Percentiles rank a stretch among this genome's conserved stretches.
phyloP scores from a whole-genome alignment of 2,113 vertebrate species.

The Grammomys surdaster region DNA sequence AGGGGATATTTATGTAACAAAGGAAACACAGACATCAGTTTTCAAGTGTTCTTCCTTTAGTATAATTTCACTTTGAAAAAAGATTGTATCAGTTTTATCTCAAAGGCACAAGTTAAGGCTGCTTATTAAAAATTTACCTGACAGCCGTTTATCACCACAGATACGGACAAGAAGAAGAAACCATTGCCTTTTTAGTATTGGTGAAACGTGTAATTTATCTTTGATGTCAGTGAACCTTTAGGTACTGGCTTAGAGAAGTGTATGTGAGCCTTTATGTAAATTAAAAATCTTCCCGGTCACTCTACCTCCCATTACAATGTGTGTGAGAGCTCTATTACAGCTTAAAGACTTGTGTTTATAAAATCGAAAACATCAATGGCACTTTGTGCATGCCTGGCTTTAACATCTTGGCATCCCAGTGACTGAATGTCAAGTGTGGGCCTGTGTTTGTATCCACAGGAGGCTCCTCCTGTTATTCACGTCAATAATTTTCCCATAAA shows the following conservation, averaged over 20 bases:
- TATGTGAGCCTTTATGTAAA: neutral
- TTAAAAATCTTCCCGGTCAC: neutral
- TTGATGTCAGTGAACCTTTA: neutral
- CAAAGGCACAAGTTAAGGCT: neutral
- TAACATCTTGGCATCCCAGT: neutral
- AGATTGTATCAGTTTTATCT: neutral
- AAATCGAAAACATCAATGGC: neutral
- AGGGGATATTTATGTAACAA: neutral
- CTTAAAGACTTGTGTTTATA: slow-evolving; percentile 6
- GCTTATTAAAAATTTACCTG: slow-evolving; percentile 5
- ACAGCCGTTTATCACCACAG: slow-evolving; percentile 6
- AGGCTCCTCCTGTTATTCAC: slow-evolving; percentile 31
- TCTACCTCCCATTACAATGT: neutral
- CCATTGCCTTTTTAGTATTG: neutral
- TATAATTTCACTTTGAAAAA: slow-evolving; percentile 28
- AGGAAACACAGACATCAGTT: slow-evolving; percentile 18
- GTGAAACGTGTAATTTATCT: neutral
- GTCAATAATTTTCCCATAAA: slow-evolving; percentile 39
- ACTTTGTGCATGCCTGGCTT: neutral
- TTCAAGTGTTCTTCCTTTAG: slow-evolving; percentile 29
- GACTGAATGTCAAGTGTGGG: neutral
- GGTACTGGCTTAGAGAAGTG: neutral
- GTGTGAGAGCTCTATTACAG: neutral
- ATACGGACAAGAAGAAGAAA: neutral
- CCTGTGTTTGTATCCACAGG: neutral